Base-by-base conservation (phyloP, 1,140 invertebrate genomes). In the Pachyrhynchus sulphureomaculatus region DNA sequence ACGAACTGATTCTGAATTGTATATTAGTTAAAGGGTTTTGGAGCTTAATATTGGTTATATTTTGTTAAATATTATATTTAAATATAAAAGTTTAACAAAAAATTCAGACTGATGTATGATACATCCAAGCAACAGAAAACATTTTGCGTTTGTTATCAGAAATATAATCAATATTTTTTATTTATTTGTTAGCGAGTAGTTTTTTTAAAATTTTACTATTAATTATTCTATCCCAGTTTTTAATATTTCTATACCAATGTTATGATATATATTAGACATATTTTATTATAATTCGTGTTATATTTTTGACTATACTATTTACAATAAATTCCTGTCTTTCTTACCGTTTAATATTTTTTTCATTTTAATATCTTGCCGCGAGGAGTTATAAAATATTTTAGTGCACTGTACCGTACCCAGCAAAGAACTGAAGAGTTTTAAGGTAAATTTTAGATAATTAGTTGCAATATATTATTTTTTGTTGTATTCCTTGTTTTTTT, bases 361-460 rank as follows among this genome's bases (percentile, higher is more conserved):
- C 32, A 63, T 53, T 57, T 6, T 60, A 37, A 48, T 37, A 58
- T 68, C 68, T 69, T 69, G 68, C 68, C 68, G n/a, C 44, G 51
- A 58, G 48, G 49, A 17, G 32, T 36, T 39, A 10, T 1, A 29
- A 29, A 10, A 2, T 13, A 23, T 13, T 20, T 18, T 47, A 13
- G 20, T 47, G 6, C 6, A 5, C 24, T 47, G 36, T 13, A 5
- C 10, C 6, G 6, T 3, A 37, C 12, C 17, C 45, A 45, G 32
- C 34, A 59, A 58, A 66, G 56, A 54, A 65, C 65, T 69, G 65
- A 67, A 51, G 65, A 59, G 54, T 62, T 62, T 52, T 42, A 62
- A 53, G 52, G 39, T 57, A 61, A 69, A 32, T 21, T 56, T 56
- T n/a, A 12, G 24, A 67, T 56, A 58, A 59, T 63, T 62, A 62